Evolutionary conservation across 1,140 invertebrate species (phyloP), one percentile per base, ranked within the genome.

Genomic region (Lucilia cuprina): DNA sequence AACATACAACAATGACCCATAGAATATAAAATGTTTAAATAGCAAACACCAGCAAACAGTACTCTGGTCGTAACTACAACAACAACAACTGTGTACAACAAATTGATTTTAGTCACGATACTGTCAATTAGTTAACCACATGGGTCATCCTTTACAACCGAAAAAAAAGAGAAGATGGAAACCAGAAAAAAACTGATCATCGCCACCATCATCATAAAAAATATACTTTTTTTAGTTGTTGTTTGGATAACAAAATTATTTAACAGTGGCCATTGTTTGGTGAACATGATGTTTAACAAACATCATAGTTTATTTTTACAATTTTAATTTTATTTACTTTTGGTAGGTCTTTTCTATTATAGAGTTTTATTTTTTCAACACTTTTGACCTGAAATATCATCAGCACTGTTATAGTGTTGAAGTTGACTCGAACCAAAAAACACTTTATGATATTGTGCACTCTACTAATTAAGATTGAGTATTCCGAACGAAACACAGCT

Each of bases 101-200:
- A 85, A 85, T 85, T 85, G 84, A 85, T 85, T 85, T 83, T 83
- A 85, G 84, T 85, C 84, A 85, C 84, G 84, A 85, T 85, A 85
- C 84, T 85, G 84, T 85, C 84, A 85, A 85, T 85, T 85, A 85
- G 84, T 83, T 85, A 85, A 83, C 84, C 82, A 80, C 77, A 85
- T 82, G 84, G 82, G 84, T 85, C 84, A 85, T 85, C 84, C 77
- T 80, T 80, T 80, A 80, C 50, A 60, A 13, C 50, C 80, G 49
- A 10, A n/a, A 41, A 77, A 14, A 41, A 49, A 49, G 77, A 80
- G 41, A 49, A 19, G 77, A 80, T 41, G 74, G 17, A 34, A 77
- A 41, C 30, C n/a, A n/a, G n/a, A 77, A 30, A 77, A 41, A 75
- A 75, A 75, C 2, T 75, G 2, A 41, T 19, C 35, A 78, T 35